Evolutionary conservation across 2,888 invertebrate species (phyloP).

Genomic region (Lepidochrysops patricia): DNA sequence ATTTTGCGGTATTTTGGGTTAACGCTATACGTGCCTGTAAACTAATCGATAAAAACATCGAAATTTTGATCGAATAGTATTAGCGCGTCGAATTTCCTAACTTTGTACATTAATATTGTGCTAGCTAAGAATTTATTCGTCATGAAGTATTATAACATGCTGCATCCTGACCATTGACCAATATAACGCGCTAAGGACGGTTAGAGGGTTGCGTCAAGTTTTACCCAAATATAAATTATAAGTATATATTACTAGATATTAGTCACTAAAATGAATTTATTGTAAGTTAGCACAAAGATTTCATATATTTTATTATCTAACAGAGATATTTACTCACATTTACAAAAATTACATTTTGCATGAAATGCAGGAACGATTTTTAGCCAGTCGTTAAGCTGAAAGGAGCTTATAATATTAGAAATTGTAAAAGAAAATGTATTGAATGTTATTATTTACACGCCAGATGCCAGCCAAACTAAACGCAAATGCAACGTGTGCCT

Average conservation of each 20-base stretch:
- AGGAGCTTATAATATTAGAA: conserved; percentile 47
- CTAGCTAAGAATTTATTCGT: conserved; percentile 37
- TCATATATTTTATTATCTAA: conserved; percentile 74
- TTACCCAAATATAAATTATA: conserved; percentile 37
- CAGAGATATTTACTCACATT: conserved; percentile 66
- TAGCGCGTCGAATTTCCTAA: conserved; percentile 4
- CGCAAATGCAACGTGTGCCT: not conserved
- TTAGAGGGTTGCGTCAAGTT: conserved; percentile 49
- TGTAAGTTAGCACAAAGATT: conserved; percentile 75
- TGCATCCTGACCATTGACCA: conserved; percentile 68
- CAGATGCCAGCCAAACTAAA: conserved; percentile 13
- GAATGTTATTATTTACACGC: conserved; percentile 15
- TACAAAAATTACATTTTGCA: conserved; percentile 66
- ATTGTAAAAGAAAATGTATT: conserved; percentile 21
- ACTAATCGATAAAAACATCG: conserved; percentile 51
- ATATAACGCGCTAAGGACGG: conserved; percentile 66
- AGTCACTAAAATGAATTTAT: conserved; percentile 72
- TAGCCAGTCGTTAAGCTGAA: conserved; percentile 43
- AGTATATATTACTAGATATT: conserved; percentile 54
- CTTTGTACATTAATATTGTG: conserved; percentile 23
- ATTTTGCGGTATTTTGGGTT: conserved; percentile 4
- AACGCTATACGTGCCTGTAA: conserved; percentile 42
- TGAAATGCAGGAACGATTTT: conserved; percentile 54
- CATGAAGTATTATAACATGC: conserved; percentile 32
- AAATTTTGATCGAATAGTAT: conserved; percentile 39